Evolutionary conservation across 2,888 invertebrate genomes (phyloP), one percentile per base, ranked within the genome.

Genomic region (Polydrusus tereticollis): DNA sequence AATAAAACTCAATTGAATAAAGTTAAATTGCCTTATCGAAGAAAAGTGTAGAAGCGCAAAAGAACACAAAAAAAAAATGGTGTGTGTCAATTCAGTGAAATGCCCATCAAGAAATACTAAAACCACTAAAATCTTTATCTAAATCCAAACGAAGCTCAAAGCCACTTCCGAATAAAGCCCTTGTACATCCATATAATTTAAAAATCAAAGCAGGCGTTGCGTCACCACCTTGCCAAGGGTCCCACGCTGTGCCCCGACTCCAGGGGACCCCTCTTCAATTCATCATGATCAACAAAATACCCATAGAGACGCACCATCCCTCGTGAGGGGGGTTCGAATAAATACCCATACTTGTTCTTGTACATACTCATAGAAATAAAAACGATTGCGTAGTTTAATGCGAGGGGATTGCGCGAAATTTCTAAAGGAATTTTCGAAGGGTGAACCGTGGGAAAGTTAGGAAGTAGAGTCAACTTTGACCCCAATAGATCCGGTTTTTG

Each of bases 141-240:
- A n/a, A n/a, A n/a, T n/a, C n/a, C n/a, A n/a, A n/a, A n/a, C n/a
- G n/a, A n/a, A n/a, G n/a, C n/a, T n/a, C n/a, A n/a, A 23, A 23
- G 23, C n/a, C 21, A 21, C 20, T 20, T 10, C 45, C 4, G 18
- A 45, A 45, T 7, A 45, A n/a, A 23, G 7, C 52, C 7, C 52
- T 8, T 52, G 29, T 29, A 8, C 16, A 29, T 21, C 18, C 21
- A 16, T 38, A 59, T 38, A 59, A 41, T 23, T 41, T 41, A 10
- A 59, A 38, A 59, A 41, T 23, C 38, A 23, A 21, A 21, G 47
- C 41, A 16, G 71, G 71, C 66, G 71, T 71, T 60, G 52, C 66
- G 60, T 66, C 66, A 66, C 60, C 71, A 71, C 71, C 71, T 71
- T 71, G 60, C 71, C 55, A 71, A 71, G 66, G 55, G 73, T 73